Conservation (phyloP, 2,888 invertebrate species). For the Halocaridina rubra region DNA sequence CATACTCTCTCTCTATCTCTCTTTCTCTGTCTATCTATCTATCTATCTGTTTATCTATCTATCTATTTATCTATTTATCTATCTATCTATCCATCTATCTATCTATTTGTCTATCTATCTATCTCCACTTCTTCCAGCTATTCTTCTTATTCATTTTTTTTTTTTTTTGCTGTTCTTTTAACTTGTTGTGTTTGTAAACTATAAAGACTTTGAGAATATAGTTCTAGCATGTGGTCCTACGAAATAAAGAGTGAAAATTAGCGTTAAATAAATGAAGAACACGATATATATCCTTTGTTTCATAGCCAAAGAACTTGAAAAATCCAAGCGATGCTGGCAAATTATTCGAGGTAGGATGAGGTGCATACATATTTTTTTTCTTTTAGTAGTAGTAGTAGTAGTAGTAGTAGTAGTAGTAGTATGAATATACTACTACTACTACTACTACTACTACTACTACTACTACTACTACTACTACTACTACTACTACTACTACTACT, state of each 20-base stretch:
- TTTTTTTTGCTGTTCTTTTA: not conserved
- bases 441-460: no score
- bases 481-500: no score
- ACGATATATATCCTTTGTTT: no score
- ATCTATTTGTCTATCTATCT: not conserved
- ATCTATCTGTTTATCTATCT: not conserved
- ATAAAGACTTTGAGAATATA: no score
- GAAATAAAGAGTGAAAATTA: no score
- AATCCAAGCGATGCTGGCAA: no score
- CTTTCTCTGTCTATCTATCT: not conserved
- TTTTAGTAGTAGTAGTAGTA: not conserved
- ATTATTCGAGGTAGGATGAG: no score
- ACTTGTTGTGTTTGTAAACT: not conserved
- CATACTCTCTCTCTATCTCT: not conserved
- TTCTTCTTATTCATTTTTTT: not conserved
- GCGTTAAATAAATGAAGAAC: no score
- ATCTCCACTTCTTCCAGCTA: not conserved
- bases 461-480: no score
- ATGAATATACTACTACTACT: no score
- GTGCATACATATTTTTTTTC: no score
- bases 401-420: not conserved
- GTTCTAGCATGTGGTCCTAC: not conserved
- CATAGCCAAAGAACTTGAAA: no score
- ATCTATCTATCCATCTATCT: not conserved
- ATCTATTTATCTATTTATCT: not conserved